Percentiles rank a stretch among this genome's conserved stretches.
These are phyloP conservation scores for Fulmarus glacialis DNA, from an alignment of 2,113 vertebrate species.

Conservation along the genomic window DNA sequence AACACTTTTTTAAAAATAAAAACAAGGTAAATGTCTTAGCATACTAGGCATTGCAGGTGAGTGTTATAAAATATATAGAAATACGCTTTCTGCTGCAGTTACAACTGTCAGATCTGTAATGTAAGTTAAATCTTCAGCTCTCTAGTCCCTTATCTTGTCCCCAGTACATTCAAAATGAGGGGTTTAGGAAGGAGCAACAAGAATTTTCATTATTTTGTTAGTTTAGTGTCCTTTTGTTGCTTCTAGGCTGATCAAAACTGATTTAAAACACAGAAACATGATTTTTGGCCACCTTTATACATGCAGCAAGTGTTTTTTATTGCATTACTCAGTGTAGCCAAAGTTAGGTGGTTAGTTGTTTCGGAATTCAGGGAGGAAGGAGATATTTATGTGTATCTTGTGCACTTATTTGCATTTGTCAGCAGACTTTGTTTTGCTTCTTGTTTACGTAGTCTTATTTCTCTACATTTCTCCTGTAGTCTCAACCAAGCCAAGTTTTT, in stretches of 20 bases:
- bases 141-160: not conserved
- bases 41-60: not conserved
- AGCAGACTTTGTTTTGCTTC: not conserved
- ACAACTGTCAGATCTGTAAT: not conserved
- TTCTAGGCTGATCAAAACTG: not conserved
- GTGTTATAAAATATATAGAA: not conserved
- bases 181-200: not conserved
- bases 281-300: not conserved
- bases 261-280: not conserved
- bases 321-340: not conserved
- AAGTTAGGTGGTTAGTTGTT: not conserved
- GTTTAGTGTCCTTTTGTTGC: not conserved
- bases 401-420: not conserved
- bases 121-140: not conserved
- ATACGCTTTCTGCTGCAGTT: not conserved
- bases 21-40: not conserved
- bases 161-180: not conserved
- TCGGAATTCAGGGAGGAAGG: not conserved
- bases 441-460: not conserved
- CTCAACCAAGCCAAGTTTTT: not conserved
- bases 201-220: not conserved
- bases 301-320: not conserved
- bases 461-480: not conserved
- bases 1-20: not conserved
- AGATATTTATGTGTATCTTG: not conserved